Base-by-base conservation (phyloP, 2,113 vertebrate species). In the Rhea pennata region DNA sequence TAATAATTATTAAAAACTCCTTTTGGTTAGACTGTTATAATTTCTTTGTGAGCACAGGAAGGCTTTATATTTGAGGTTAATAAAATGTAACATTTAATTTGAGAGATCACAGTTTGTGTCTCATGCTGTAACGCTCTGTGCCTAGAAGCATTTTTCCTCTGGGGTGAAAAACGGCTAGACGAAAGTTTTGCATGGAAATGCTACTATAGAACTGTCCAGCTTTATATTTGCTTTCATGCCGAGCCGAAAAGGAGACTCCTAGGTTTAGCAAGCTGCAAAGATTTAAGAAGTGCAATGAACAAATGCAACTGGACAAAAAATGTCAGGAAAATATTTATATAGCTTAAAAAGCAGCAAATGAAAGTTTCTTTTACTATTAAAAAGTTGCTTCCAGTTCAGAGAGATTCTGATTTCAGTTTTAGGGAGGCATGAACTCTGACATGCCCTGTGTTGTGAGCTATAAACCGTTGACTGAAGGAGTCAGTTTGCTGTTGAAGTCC, bases 1-100 rank as follows among this genome's bases (percentile, higher is more conserved):
- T 71, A 93, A 84, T 62, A 94, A 89, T 84, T 89, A 92, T 88
- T 85, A 70, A 91, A 87, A 75, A 21, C 58, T 87, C 48, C 42
- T 71, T 76, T 79, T 91, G 65, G 42, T 78, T 89, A 64, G 92
- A 92, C 59, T 2, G 7, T 40, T 92, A 7, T 74, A 59, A 46
- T 93, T 93, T 93, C 39, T 77, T 80, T 81, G 83, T 85, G 74
- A 90, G 71, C 74, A 61, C 31, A 46, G 74, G 73, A 54, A 89
- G n/a, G 31, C 59, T 93, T 96, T 92, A 9, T 74, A 70, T 87
- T 84, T 96, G 96, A 97, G 80, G 56, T 93, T 97, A 97, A 97
- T 94, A 93, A 91, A 96, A 96, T 51, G 85, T 84, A 96, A 66
- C 80, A 0, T 95, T 96, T 93, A 42, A 80, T 94, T 92, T 50